These are phyloP conservation scores for Caerostris extrusa DNA, from an alignment of 1,140 invertebrate species.

Conservation along the genomic window DNA sequence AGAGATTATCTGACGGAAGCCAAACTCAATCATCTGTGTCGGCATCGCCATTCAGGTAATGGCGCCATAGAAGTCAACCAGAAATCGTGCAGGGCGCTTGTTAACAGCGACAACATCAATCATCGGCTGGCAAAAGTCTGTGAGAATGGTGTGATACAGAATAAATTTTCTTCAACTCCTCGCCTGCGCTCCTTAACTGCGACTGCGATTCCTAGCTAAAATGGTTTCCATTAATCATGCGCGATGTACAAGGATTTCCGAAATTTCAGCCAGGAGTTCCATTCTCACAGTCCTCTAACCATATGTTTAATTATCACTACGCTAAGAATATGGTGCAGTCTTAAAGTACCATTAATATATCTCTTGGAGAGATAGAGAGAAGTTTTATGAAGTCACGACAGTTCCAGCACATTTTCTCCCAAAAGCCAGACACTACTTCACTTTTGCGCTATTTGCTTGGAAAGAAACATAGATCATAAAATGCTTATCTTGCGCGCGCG, in stretches of 20 bases:
- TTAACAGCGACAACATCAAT: constrained; percentile 39
- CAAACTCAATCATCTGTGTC: neutral
- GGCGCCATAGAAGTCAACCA: neutral
- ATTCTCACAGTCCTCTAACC: neutral
- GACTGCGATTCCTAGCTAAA: neutral
- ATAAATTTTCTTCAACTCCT: constrained; percentile 35
- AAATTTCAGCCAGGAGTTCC: constrained; percentile 35
- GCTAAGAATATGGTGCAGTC: neutral
- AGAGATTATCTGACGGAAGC: neutral
- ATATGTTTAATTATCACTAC: constrained; percentile 36
- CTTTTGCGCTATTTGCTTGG: too few species aligned
- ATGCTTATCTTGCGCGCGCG: too few species aligned
- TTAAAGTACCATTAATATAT: constrained; percentile 38
- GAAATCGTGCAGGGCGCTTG: constrained; percentile 14
- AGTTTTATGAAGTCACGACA: neutral
- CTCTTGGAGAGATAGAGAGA: neutral
- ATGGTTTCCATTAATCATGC: constrained; percentile 48
- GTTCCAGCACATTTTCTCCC: neutral
- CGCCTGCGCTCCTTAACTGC: neutral
- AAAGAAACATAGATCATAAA: too few species aligned
- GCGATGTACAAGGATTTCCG: constrained; percentile 45
- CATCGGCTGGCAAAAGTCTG: constrained; percentile 20
- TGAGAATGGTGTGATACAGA: neutral
- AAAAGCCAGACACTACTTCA: neutral
- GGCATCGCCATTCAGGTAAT: constrained; percentile 9